phyloP scores from a whole-genome alignment of 2,797 vertebrate species.

The Typhlichthys eigenmanni region DNA sequence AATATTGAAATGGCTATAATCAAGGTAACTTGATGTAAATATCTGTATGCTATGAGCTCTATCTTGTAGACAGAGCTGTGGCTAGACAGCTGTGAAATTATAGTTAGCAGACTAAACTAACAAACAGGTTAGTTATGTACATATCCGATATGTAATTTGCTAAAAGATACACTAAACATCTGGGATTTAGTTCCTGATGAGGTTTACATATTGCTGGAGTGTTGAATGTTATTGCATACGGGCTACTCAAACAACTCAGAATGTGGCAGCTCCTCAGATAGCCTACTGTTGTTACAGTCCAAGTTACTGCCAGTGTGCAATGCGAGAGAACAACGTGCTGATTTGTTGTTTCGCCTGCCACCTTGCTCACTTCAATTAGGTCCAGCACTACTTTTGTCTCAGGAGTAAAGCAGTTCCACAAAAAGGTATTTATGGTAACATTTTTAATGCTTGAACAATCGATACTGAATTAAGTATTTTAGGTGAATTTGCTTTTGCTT shows the following conservation, averaged over 20 bases:
- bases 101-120: slow-evolving; percentile 11
- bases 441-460: slow-evolving; percentile 69
- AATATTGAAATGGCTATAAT: too few relatives aligned
- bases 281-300: slow-evolving; percentile 3
- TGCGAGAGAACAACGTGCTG: slow-evolving; percentile 8
- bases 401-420: slow-evolving; percentile 23
- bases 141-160: slow-evolving; percentile 21
- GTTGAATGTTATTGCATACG: not conserved
- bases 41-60: slow-evolving; percentile 23
- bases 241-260: slow-evolving; percentile 8
- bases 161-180: slow-evolving; percentile 7
- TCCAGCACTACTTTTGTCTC: slow-evolving; percentile 66
- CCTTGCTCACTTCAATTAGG: slow-evolving; percentile 34
- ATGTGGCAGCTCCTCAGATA: slow-evolving; percentile 3
- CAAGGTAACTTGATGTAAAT: too few relatives aligned
- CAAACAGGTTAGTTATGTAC: slow-evolving; percentile 13
- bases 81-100: slow-evolving; percentile 47
- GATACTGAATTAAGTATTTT: slow-evolving; percentile 39
- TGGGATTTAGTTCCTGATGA: not conserved
- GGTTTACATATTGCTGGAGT: not conserved
- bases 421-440: slow-evolving; percentile 4
- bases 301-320: not conserved
- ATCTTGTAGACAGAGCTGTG: slow-evolving; percentile 13
- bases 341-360: slow-evolving; percentile 12
- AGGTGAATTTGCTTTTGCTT: slow-evolving; percentile 35